These are phyloP conservation scores for Drosophila melanogaster DNA, from an alignment of 1,140 invertebrate genomes.

Conservation along the genomic window DNA sequence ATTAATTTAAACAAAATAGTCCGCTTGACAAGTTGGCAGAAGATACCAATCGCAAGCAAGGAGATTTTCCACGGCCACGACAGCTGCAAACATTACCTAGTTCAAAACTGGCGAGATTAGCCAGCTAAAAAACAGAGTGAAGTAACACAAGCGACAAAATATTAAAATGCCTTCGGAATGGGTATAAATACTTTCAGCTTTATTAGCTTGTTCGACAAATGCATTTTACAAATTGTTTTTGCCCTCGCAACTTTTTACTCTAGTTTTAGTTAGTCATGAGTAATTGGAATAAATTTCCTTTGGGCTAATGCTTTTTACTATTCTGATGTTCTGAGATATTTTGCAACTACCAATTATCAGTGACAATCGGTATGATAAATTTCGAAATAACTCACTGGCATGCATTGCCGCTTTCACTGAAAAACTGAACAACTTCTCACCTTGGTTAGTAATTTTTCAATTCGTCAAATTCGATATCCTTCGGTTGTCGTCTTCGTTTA, in stretches of 20 bases:
- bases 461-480: slow-evolving; percentile 11
- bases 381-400: not conserved
- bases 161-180: slow-evolving; percentile 3
- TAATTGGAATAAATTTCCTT: not conserved
- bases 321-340: not conserved
- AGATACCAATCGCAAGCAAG: slow-evolving; percentile 26
- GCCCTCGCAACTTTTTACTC: not conserved
- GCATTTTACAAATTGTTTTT: slow-evolving; percentile 1
- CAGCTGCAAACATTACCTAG: slow-evolving; percentile 19
- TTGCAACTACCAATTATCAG: slow-evolving; percentile 5
- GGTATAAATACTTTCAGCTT: not conserved
- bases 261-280: slow-evolving; percentile 4
- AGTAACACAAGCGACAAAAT: slow-evolving; percentile 4
- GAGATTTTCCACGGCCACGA: slow-evolving; percentile 10
- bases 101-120: not conserved
- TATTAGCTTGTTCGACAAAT: slow-evolving; percentile 1
- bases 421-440: slow-evolving; percentile 16
- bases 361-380: too few species aligned
- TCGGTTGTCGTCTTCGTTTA: slow-evolving; percentile 22
- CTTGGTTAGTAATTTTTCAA: slow-evolving; percentile 4
- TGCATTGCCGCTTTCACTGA: slow-evolving; percentile 5
- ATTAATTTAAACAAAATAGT: slow-evolving; percentile 47
- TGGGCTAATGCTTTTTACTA: not conserved
- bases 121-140: not conserved
- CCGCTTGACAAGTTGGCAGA: slow-evolving; percentile 28